These are phyloP conservation scores for Potamarius usumacintae DNA, from an alignment of 2,113 vertebrate species.

Conservation along the genomic window DNA sequence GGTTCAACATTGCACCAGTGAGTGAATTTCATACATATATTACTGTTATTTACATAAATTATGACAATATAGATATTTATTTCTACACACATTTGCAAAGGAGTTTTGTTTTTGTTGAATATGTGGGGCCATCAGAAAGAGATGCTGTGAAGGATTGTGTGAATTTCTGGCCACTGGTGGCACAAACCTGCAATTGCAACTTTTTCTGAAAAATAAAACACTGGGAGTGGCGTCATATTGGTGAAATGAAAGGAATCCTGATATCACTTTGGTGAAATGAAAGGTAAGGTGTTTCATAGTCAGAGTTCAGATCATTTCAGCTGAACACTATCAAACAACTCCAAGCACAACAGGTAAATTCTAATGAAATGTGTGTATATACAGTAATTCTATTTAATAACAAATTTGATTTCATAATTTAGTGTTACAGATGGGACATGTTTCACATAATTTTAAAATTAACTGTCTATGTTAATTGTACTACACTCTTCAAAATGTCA, in stretches of 20 bases:
- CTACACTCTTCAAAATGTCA: not conserved
- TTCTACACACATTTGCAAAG: not conserved
- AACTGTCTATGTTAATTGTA: not conserved
- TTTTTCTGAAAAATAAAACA: not conserved
- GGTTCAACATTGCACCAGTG: too few species aligned
- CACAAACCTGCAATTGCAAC: not conserved
- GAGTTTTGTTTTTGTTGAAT: not conserved
- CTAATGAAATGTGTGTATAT: not conserved
- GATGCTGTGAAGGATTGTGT: not conserved
- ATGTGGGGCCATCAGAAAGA: not conserved
- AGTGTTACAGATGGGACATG: not conserved
- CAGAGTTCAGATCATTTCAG: not conserved
- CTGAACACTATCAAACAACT: not conserved
- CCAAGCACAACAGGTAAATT: not conserved
- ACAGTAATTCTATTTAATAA: not conserved
- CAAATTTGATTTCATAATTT: not conserved
- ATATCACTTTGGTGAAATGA: not conserved
- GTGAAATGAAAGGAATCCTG: constrained; percentile 2
- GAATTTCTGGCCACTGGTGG: not conserved
- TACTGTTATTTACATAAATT: too few species aligned
- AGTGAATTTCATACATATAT: too few species aligned
- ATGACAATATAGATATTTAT: not conserved
- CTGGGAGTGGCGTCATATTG: not conserved
- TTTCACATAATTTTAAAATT: not conserved
- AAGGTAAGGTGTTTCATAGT: not conserved